phyloP scores from a whole-genome alignment of 2,888 invertebrate species.

The Cetonia aurata region DNA sequence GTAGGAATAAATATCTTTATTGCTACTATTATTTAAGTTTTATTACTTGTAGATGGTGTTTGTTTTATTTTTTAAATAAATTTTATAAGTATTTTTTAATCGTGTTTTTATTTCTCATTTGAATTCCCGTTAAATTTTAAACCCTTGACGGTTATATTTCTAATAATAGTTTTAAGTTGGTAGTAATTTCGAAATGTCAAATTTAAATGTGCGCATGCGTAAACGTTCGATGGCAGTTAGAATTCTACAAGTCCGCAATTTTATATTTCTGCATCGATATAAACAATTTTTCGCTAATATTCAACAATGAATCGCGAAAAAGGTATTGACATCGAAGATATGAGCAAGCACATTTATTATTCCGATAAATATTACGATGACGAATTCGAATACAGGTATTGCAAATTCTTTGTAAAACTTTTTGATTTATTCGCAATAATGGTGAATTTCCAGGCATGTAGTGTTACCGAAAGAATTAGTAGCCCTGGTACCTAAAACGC shows the following conservation, averaged over 20 bases:
- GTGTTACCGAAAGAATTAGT: slow-evolving; percentile 93
- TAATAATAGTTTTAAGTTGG: slow-evolving; percentile 8
- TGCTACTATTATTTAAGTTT: neutral
- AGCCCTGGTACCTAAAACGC: slow-evolving; percentile 90
- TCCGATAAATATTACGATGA: slow-evolving; percentile 95
- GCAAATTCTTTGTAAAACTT: too few species aligned
- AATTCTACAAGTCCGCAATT: neutral
- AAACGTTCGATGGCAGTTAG: neutral
- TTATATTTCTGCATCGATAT: neutral
- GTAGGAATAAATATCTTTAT: neutral
- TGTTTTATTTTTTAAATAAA: slow-evolving; percentile 31
- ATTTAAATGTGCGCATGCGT: slow-evolving; percentile 2
- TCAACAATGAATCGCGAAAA: slow-evolving; percentile 56
- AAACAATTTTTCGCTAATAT: neutral
- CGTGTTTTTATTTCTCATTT: too few species aligned
- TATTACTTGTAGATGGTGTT: slow-evolving; percentile 20
- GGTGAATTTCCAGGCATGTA: slow-evolving; percentile 81
- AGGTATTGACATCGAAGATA: slow-evolving; percentile 55
- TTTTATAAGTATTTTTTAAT: slow-evolving; percentile 1
- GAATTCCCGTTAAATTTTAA: neutral
- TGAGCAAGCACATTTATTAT: slow-evolving; percentile 85
- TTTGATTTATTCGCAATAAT: neutral
- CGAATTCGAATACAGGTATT: slow-evolving; percentile 90
- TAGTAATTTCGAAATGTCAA: neutral
- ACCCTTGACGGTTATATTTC: neutral